Evolutionary conservation across 2,797 vertebrate species (phyloP), one percentile per base, ranked within the genome.

Genomic region (Bryconaethiops microstoma): DNA sequence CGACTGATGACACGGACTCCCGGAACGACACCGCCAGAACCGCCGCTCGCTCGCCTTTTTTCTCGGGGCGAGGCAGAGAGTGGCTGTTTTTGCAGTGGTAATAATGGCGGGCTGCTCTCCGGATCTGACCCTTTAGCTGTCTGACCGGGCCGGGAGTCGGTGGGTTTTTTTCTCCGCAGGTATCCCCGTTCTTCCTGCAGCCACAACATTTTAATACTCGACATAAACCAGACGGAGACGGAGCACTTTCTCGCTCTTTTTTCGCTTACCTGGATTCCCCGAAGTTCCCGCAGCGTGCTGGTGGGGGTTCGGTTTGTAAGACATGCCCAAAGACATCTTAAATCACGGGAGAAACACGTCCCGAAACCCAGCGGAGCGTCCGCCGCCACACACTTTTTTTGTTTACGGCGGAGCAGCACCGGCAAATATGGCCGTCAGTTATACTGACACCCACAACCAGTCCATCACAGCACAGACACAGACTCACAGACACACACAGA

Each of bases 351-450:
- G 93, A 94, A 94, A 94, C 95, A 95, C 95, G 95, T 95, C 95
- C 96, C 94, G 95, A 96, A 95, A 96, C 95, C 93, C 94, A 93
- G 88, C 92, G 95, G 93, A 95, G 95, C 95, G 96, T 94, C 96
- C 96, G 95, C 95, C 95, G 35, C 94, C 95, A 94, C 95, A 92
- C 88, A 91, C 93, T 96, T 96, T 97, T 97, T 96, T 96, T 95
- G 96, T 96, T 94, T 97, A 94, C 96, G 94, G 96, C 96, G 92
- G 82, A 88, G 95, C 95, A 93, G 96, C 96, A 92, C 96, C 96
- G 96, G 96, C 96, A 96, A 97, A 97, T 95, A 97, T 98, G 96
- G 97, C 96, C 96, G 96, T 96, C 95, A 94, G 92, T 95, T 95
- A 89, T 94, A 95, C 95, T 94, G 96, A 94, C 96, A 94, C 95